Evolutionary conservation across 2,797 vertebrate genomes (phyloP).

Genomic region (Spinus pinus): DNA sequence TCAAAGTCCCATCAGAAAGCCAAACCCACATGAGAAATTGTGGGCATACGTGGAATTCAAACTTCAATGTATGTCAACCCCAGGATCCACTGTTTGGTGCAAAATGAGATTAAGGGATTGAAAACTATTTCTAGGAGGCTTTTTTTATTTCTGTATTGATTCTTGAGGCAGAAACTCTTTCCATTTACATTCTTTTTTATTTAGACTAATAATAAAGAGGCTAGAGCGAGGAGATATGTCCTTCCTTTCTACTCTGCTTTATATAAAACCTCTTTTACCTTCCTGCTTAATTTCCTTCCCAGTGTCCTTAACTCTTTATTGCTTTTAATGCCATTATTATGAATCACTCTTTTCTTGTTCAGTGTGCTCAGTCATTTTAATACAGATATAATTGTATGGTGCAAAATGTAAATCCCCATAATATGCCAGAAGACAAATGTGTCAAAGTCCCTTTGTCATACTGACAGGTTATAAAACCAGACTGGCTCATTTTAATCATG

Average conservation of each 20-base stretch:
- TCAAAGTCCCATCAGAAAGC: background rate
- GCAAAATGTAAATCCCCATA: slow-evolving; percentile 57
- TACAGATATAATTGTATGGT: slow-evolving; percentile 57
- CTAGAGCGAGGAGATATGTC: background rate
- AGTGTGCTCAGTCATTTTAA: slow-evolving; percentile 53
- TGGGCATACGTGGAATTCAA: background rate
- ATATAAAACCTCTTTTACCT: background rate
- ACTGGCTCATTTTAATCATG: slow-evolving; percentile 44
- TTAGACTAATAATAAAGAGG: slow-evolving; percentile 14
- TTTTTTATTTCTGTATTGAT: slow-evolving; percentile 47
- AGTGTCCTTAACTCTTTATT: slow-evolving; percentile 44
- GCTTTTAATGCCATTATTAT: slow-evolving; percentile 38
- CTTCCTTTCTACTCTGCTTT: background rate
- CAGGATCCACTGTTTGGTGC: background rate
- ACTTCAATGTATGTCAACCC: background rate
- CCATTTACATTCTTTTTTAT: background rate
- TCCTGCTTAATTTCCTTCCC: slow-evolving; percentile 32
- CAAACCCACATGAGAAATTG: background rate
- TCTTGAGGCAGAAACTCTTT: background rate
- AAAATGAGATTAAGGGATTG: background rate
- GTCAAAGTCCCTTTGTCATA: slow-evolving; percentile 60
- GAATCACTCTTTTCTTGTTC: slow-evolving; percentile 23
- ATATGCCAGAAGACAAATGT: slow-evolving; percentile 45
- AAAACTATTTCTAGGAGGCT: slow-evolving; percentile 11
- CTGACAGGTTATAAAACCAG: slow-evolving; percentile 61